Evolutionary conservation across 2,113 vertebrate species (phyloP).

Genomic region (Gambusia holbrooki): DNA sequence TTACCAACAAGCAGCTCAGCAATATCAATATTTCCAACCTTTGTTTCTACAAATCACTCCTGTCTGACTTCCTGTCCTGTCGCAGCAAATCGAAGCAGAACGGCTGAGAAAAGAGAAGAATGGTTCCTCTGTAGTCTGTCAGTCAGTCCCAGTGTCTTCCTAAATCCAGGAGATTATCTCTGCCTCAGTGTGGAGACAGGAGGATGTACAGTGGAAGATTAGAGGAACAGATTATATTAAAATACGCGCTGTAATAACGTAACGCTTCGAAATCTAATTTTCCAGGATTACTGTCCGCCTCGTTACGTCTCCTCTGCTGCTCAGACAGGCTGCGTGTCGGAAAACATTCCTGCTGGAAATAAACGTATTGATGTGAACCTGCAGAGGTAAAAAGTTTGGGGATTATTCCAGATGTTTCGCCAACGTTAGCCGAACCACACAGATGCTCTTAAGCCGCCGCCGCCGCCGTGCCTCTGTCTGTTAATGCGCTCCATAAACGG

Average conservation of each 20-base stretch:
- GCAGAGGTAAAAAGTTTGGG: too few relatives aligned
- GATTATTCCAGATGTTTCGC: too few relatives aligned
- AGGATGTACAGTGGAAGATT: background rate
- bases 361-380: too few relatives aligned
- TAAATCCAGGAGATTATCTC: background rate
- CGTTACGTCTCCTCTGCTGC: background rate
- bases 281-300: background rate
- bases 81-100: too few relatives aligned
- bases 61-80: too few relatives aligned
- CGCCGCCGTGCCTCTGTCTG: conserved; percentile 5
- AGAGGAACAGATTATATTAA: background rate
- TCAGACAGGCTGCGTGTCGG: too few relatives aligned
- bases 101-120: too few relatives aligned
- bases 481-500: conserved; percentile 54
- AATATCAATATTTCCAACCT: too few relatives aligned
- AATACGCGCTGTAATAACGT: background rate
- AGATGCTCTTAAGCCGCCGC: conserved; percentile 30
- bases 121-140: background rate
- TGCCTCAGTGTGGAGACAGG: background rate
- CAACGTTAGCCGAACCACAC: background rate
- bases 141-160: background rate
- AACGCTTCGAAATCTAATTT: background rate
- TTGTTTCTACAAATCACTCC: too few relatives aligned
- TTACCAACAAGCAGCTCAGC: too few relatives aligned
- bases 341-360: too few relatives aligned